phyloP scores from a whole-genome alignment of 1,140 invertebrate species.

The Nylanderia fulva region DNA sequence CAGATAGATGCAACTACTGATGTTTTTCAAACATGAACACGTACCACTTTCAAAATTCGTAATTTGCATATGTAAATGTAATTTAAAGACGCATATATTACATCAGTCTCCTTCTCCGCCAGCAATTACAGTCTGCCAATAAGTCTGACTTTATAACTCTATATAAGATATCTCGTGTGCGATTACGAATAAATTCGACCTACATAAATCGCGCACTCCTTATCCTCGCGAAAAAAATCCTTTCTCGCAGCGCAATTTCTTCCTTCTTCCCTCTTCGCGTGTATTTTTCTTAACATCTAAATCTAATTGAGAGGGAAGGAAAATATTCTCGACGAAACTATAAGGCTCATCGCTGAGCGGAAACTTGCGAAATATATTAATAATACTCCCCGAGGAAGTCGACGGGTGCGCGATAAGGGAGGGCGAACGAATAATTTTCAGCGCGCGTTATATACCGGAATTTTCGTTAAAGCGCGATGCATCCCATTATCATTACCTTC shows the following conservation, averaged over 20 bases:
- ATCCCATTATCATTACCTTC: constrained; percentile 75
- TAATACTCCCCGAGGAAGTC: constrained; percentile 28
- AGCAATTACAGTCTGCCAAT: neutral
- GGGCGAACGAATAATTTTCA: constrained; percentile 45
- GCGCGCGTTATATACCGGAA: constrained; percentile 24
- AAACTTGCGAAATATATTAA: constrained; percentile 45
- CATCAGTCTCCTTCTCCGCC: neutral
- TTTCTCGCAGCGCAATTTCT: neutral
- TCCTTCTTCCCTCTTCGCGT: neutral
- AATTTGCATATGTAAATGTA: neutral
- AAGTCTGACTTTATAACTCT: neutral
- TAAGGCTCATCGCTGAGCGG: neutral
- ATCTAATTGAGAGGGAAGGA: neutral
- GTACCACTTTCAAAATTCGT: neutral
- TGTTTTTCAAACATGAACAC: neutral
- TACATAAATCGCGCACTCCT: neutral
- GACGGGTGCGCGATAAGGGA: constrained; percentile 23
- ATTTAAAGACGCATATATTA: neutral
- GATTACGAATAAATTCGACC: neutral
- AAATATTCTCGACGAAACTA: constrained; percentile 5
- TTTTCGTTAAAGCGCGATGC: constrained; percentile 68
- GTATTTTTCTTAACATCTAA: neutral
- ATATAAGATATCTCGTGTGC: neutral
- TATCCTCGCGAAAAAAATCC: neutral
- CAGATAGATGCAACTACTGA: neutral